These are phyloP conservation scores for Strigops habroptila DNA, from an alignment of 2,113 vertebrate species.

Conservation along the genomic window DNA sequence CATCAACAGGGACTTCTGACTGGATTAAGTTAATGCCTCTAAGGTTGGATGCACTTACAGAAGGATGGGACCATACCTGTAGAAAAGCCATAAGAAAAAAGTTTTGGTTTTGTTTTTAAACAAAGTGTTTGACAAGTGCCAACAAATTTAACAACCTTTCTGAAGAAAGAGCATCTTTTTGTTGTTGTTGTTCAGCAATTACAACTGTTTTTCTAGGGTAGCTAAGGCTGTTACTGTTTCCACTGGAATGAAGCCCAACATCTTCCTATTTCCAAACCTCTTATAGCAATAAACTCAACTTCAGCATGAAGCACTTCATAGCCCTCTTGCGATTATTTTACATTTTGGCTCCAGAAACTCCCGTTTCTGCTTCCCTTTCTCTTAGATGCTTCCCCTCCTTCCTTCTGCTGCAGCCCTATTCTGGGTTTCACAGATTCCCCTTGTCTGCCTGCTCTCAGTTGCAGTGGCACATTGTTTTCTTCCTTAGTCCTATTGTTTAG, in stretches of 20 bases:
- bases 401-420: not conserved
- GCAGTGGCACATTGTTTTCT: not conserved
- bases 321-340: not conserved
- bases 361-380: not conserved
- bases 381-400: not conserved
- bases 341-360: not conserved
- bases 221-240: not conserved
- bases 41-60: conserved; percentile 46
- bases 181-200: not conserved
- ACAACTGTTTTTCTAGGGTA: not conserved
- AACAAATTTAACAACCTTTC: not conserved
- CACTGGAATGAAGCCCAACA: not conserved
- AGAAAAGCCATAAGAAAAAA: conserved; percentile 47
- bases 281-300: not conserved
- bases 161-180: not conserved
- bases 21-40: conserved; percentile 20
- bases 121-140: not conserved
- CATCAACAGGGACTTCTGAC: not conserved
- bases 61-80: conserved; percentile 45
- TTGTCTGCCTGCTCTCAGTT: not conserved
- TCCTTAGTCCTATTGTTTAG: not conserved
- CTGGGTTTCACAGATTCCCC: not conserved
- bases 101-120: conserved; percentile 6
- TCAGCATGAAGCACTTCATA: not conserved
- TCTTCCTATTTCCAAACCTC: not conserved